These are phyloP conservation scores for Aphidius colemani DNA, from an alignment of 2,888 invertebrate species.

Conservation along the genomic window DNA sequence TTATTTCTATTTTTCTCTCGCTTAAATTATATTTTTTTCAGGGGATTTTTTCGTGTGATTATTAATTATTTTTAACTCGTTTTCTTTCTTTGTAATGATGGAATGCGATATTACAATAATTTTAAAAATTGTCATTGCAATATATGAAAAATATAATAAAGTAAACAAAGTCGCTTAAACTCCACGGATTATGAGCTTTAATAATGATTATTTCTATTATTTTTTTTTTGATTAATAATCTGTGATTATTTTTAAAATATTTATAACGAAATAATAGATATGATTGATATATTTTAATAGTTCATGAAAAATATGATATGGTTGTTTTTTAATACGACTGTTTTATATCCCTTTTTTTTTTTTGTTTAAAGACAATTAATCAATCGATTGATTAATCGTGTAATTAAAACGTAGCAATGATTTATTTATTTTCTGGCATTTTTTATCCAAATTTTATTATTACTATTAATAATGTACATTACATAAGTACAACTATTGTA, in stretches of 20 bases:
- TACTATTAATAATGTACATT: slow-evolving; percentile 51
- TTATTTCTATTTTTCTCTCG: slow-evolving; percentile 17
- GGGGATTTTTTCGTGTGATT: slow-evolving; percentile 9
- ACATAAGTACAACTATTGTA: slow-evolving; percentile 60
- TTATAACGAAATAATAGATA: slow-evolving; percentile 21
- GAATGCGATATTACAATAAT: slow-evolving; percentile 33
- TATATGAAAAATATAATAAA: slow-evolving; percentile 22
- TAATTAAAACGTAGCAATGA: not conserved
- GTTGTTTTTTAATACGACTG: slow-evolving; percentile 29
- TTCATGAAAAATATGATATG: slow-evolving; percentile 56
- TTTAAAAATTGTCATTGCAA: slow-evolving; percentile 27
- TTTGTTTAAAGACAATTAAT: not conserved
- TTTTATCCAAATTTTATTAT: slow-evolving; percentile 22
- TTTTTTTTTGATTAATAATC: slow-evolving; percentile 13
- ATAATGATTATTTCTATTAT: slow-evolving; percentile 35
- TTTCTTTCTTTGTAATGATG: slow-evolving; percentile 28
- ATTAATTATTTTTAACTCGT: slow-evolving; percentile 20
- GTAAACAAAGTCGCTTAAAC: slow-evolving; percentile 45
- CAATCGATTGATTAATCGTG: not conserved
- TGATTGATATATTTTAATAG: slow-evolving; percentile 48
- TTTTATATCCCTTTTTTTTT: not conserved
- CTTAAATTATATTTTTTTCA: slow-evolving; percentile 17
- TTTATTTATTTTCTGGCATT: slow-evolving; percentile 14
- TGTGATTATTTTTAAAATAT: slow-evolving; percentile 19
- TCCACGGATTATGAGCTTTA: slow-evolving; percentile 25